Percentiles rank a stretch among this genome's conserved stretches.
These are phyloP conservation scores for Hydropotes inermis DNA, from an alignment of 2,113 vertebrate genomes.

Conservation along the genomic window DNA sequence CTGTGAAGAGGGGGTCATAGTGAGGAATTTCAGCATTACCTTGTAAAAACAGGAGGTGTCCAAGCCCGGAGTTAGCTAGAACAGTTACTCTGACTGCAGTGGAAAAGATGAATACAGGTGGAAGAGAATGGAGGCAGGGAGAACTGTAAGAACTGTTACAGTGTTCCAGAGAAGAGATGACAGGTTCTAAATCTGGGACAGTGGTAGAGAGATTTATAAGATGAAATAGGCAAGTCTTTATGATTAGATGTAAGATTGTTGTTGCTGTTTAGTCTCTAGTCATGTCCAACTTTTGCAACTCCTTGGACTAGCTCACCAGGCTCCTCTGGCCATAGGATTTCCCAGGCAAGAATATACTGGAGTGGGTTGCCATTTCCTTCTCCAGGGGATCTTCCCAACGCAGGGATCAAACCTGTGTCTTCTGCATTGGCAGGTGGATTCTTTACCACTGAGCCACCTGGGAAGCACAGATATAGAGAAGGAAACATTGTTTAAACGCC, in stretches of 20 bases:
- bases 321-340: background rate
- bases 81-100: background rate
- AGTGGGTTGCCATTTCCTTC: background rate
- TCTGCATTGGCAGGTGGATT: background rate
- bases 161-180: background rate
- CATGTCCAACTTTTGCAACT: background rate
- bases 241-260: background rate
- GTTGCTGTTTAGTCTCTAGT: background rate
- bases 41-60: background rate
- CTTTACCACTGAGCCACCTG: background rate
- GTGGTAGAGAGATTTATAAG: background rate
- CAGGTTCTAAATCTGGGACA: background rate
- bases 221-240: background rate
- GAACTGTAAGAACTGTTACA: background rate
- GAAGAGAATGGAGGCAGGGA: background rate
- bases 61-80: background rate
- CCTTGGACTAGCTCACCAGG: background rate
- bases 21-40: background rate
- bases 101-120: background rate
- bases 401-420: background rate
- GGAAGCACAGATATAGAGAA: background rate
- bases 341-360: background rate
- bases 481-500: background rate
- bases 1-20: background rate
- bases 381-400: background rate